Base-by-base conservation (phyloP, 2,888 invertebrate genomes). In the Atethmia centrago region DNA sequence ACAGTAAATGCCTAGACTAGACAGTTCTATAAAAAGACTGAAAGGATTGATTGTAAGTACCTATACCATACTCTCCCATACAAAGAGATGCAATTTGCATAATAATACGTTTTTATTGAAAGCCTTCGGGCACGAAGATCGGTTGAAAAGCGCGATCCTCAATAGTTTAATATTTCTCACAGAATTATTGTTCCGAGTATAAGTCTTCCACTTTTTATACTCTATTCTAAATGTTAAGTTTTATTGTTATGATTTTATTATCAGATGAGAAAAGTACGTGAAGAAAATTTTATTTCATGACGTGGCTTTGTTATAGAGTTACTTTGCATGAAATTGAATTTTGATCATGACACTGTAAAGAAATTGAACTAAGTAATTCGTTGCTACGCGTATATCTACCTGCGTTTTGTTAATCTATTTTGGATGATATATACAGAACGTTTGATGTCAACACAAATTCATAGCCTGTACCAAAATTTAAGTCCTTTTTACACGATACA, bases 61-160 rank as follows among this genome's bases (percentile, higher is more conserved):
- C n/a, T n/a, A 87, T 88, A 90, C 89, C 91, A 89, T 87, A 92
- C 88, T 88, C 87, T 83, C 78, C 88, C 85, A 4, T 7, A 90
- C 93, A 93, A 92, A 92, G 92, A 92, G 91, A 93, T 93, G 92
- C 94, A 94, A 95, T 95, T 95, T 95, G 93, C 95, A 95, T 95
- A 92, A 94, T 92, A 95, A 95, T 95, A 94, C 90, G 91, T 92
- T 93, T 94, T 93, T 92, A 94, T 94, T 93, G 93, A 92, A 93
- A 90, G 90, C 90, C 86, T 89, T 89, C 75, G 85, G 84, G 87
- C 88, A 88, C 67, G 68, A 83, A 86, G 87, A 88, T 88, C 87
- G 88, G 84, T 89, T 90, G 91, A 92, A 90, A 90, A 90, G 88
- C 86, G 70, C 88, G 82, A 88, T 89, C 89, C 87, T 90, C 88